Evolutionary conservation across 2,888 invertebrate species (phyloP), one percentile per base, ranked within the genome.

Genomic region (Spilarctia lutea): DNA sequence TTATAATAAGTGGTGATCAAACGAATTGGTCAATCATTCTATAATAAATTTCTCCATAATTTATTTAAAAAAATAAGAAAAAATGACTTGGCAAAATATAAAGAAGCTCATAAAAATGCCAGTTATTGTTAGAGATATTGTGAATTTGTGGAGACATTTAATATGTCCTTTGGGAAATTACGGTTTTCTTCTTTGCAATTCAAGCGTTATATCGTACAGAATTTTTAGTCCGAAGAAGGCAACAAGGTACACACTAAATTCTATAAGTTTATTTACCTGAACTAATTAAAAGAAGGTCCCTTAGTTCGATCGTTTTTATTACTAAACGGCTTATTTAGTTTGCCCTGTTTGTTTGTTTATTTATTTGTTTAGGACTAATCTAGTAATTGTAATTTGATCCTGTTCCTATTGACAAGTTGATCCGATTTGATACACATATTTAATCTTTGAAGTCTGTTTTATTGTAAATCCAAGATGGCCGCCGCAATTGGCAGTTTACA

Each of bases 151-250:
- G 66, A 48, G 33, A 75, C 56, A 42, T 35, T 60, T 75, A 71
- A 82, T 75, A 66, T 52, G 72, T 2, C 76, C 69, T 65, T 48
- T 1, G 83, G 81, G 85, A 84, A 82, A 83, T 83, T 74, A 75
- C 52, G 42, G 20, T 10, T 35, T 79, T 72, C 30, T 63, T 18
- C 30, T 75, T 67, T 24, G 68, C 45, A 52, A 60, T 24, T 68
- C 56, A 35, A 65, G 68, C 67, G 60, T 68, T 68, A 73, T 78
- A 70, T 78, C 8, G 30, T 68, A 33, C 39, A 74, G 33, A 72
- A 60, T 65, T 71, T 72, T 69, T 52, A 33, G n/a, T n/a, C 52
- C 7, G 52, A 56, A n/a, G n/a, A 24, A 60, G 11, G 65, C 20
- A 18, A 67, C 35, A 20, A 56, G 73, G 74, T 68, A 30, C 35